phyloP scores from a whole-genome alignment of 2,888 invertebrate species.

The Scrobipalpa atriplicella region DNA sequence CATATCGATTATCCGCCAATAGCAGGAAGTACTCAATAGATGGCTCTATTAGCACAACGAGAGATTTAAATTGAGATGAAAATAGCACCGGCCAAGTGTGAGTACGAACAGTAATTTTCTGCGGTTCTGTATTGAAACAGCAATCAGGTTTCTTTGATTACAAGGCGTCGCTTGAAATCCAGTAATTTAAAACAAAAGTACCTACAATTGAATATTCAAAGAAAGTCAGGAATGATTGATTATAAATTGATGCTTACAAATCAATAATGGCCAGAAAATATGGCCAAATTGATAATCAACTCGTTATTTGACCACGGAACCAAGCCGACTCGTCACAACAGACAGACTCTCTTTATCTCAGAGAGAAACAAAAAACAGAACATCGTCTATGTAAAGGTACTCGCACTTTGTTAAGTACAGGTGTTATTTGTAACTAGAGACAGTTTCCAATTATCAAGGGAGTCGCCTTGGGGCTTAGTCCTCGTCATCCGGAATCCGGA shows the following conservation, averaged over 20 bases:
- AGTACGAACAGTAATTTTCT: not conserved
- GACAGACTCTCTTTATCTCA: not conserved
- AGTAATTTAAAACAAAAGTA: not conserved
- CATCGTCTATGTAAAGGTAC: not conserved
- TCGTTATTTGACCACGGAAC: conserved; percentile 3
- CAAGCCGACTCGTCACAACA: not conserved
- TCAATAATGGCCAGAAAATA: not conserved
- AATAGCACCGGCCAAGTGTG: not conserved
- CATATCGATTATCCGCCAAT: conserved; percentile 63
- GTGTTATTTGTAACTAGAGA: conserved; percentile 64
- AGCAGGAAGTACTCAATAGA: conserved; percentile 57
- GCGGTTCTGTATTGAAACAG: not conserved
- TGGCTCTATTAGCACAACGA: conserved; percentile 53
- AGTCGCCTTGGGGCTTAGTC: conserved; percentile 63
- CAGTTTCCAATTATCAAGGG: conserved; percentile 71
- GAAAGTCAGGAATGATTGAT: conserved; percentile 10
- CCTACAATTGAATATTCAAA: conserved; percentile 12
- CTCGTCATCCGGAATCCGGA: conserved; percentile 75
- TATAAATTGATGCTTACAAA: conserved; percentile 9
- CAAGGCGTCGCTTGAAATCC: not conserved
- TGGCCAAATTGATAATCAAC: conserved; percentile 19
- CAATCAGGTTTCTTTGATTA: not conserved
- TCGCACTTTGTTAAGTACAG: conserved; percentile 40
- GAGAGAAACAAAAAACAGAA: not conserved
- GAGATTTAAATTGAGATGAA: conserved; percentile 22